Percentiles rank a stretch among this genome's conserved stretches.
Conservation (phyloP, 2,888 invertebrate species). For the Cerastis leucographa region DNA sequence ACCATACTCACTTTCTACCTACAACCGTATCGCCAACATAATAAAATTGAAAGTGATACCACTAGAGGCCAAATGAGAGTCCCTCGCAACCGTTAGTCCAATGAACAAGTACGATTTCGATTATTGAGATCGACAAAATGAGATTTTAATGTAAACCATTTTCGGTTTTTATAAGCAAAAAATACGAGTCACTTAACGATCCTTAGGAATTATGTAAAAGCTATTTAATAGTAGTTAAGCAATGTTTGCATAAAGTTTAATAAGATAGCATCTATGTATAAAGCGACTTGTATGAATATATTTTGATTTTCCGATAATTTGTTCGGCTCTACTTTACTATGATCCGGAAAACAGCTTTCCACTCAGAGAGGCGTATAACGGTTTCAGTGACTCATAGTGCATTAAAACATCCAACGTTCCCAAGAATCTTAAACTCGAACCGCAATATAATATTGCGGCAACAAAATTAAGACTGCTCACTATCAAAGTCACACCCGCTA, state of each 20-base stretch:
- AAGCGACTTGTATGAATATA: conserved; percentile 36
- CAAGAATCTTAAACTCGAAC: conserved; percentile 20
- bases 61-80: conserved; percentile 64
- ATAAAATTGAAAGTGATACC: conserved; percentile 75
- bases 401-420: conserved; percentile 19
- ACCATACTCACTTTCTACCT: conserved; percentile 77
- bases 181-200: conserved; percentile 36
- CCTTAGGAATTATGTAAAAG: conserved; percentile 46
- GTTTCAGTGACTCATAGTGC: conserved; percentile 39
- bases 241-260: conserved; percentile 53
- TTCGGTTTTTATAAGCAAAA: conserved; percentile 45
- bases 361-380: conserved; percentile 18
- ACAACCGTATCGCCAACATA: conserved; percentile 68
- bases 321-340: conserved; percentile 35
- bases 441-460: conserved; percentile 45
- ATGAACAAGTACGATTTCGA: conserved; percentile 53
- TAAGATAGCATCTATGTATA: conserved; percentile 50
- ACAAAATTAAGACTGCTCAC: conserved; percentile 39
- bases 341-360: conserved; percentile 53
- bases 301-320: conserved; percentile 48
- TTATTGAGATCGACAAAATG: conserved; percentile 50
- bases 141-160: conserved; percentile 52
- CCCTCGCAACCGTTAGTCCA: conserved; percentile 41
- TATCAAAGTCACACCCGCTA: conserved; percentile 63
- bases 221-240: conserved; percentile 46